A percentile compares a stretch with the other conserved stretches of the same genome.
These are phyloP conservation scores for Hoplodrina blanda DNA, from an alignment of 2,888 invertebrate genomes.

Conservation along the genomic window DNA sequence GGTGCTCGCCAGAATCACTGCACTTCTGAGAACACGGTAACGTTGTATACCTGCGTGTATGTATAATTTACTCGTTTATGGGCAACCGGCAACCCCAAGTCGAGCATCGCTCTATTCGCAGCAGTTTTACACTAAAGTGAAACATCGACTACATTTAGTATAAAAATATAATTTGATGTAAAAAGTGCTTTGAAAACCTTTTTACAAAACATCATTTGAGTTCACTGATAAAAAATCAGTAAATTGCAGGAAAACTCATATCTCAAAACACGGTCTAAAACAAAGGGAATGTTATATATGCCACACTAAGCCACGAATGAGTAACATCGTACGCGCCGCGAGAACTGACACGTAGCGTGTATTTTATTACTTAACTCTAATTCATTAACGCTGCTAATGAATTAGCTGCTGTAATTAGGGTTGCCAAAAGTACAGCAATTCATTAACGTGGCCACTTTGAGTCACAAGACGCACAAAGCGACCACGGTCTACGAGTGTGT, in stretches of 20 bases:
- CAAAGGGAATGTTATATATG: no score
- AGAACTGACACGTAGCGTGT: no score
- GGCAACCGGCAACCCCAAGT: neutral
- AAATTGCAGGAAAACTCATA: no score
- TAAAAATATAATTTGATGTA: no score
- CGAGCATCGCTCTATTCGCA: neutral
- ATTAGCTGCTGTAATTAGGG: conserved; percentile 32
- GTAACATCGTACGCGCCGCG: no score
- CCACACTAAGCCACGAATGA: no score
- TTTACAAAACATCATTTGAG: no score
- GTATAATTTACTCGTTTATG: neutral
- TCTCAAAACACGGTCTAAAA: no score
- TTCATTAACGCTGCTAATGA: conserved; percentile 34
- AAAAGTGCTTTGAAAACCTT: no score
- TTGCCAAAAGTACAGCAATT: conserved; percentile 1
- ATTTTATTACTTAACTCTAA: conserved; percentile 5
- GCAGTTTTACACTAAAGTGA: neutral
- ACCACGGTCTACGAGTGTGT: neutral
- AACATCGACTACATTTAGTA: no score
- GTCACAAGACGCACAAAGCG: neutral
- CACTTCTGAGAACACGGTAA: neutral
- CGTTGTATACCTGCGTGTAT: neutral
- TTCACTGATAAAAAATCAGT: no score
- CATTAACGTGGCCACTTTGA: conserved; percentile 1
- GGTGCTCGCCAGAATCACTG: conserved; percentile 1